Evolutionary conservation across 2,888 invertebrate genomes (phyloP), one percentile per base, ranked within the genome.

Genomic region (Chrysomela aeneicollis): DNA sequence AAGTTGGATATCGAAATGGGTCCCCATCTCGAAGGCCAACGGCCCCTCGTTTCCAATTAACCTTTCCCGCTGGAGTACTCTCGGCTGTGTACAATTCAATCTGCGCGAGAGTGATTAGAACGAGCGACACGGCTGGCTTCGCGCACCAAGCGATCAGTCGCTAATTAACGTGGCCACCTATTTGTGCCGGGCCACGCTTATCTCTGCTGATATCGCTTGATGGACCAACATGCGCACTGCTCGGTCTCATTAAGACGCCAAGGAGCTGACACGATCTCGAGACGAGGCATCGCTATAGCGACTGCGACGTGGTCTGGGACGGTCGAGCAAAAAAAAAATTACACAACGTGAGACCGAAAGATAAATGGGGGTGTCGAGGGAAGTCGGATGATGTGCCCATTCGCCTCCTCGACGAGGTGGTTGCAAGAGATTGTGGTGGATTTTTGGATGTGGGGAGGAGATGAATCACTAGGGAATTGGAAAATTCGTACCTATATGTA

Each of bases 161-260:
- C 73, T 76, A 76, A 76, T 74, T 76, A 76, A 73, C 75, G 74
- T 76, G 67, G 65, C 61, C 65, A 64, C 66, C 72, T 74, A 73
- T 74, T 72, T 71, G 54, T 62, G 61, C 54, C 65, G 73, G 71
- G 72, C 72, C 71, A 18, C 57, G 61, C 70, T 75, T 76, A 76
- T 77, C 76, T 70, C 65, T 59, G 42, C 54, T 70, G 76, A 76
- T 77, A 77, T 77, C 76, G 68, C 73, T 75, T 81, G 81, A 81
- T 81, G 78, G 79, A 81, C 81, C 79, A 77, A 79, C 79, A 78
- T 79, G 79, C 80, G 79, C 80, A 77, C 75, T 75, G 59, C 61
- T 75, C 74, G 78, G 75, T 77, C 80, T 81, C 81, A 82, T 82
- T 82, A 82, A 82, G 81, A 81, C 81, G 78, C 81, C 79, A 79